These are phyloP conservation scores for Girardinichthys multiradiatus DNA, from an alignment of 2,113 vertebrate genomes.

Conservation along the genomic window DNA sequence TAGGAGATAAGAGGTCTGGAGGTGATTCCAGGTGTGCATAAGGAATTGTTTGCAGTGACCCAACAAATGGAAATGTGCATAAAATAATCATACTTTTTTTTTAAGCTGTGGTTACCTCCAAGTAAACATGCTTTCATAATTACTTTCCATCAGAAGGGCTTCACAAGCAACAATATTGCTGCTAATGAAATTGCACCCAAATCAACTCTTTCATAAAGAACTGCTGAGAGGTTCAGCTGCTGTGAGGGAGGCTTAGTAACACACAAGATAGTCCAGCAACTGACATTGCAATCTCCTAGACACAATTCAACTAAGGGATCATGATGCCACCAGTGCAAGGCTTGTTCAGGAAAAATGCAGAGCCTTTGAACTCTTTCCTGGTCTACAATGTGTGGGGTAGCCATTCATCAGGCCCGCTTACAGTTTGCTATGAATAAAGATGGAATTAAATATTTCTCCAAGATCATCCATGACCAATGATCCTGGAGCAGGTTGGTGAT, in stretches of 20 bases:
- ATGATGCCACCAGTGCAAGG: too few relatives aligned
- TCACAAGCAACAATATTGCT: background rate
- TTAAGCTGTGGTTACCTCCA: background rate
- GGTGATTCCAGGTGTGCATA: background rate
- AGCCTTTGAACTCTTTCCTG: too few relatives aligned
- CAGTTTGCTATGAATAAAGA: background rate
- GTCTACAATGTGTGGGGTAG: background rate
- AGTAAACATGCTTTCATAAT: background rate
- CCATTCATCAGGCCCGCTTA: background rate
- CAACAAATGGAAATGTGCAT: background rate
- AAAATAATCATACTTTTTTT: background rate
- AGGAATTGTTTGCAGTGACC: background rate
- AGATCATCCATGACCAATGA: background rate
- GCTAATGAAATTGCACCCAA: background rate
- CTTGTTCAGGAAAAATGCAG: too few relatives aligned
- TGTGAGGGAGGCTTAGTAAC: background rate
- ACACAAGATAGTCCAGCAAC: background rate
- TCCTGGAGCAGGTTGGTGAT: background rate
- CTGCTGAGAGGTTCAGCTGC: too few relatives aligned
- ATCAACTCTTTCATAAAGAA: too few relatives aligned
- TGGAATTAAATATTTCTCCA: background rate
- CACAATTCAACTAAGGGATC: background rate
- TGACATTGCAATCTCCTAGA: background rate
- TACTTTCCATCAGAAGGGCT: background rate
- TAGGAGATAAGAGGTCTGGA: background rate